Evolutionary conservation across 2,888 invertebrate genomes (phyloP).

Genomic region (Heliconius charithonia): DNA sequence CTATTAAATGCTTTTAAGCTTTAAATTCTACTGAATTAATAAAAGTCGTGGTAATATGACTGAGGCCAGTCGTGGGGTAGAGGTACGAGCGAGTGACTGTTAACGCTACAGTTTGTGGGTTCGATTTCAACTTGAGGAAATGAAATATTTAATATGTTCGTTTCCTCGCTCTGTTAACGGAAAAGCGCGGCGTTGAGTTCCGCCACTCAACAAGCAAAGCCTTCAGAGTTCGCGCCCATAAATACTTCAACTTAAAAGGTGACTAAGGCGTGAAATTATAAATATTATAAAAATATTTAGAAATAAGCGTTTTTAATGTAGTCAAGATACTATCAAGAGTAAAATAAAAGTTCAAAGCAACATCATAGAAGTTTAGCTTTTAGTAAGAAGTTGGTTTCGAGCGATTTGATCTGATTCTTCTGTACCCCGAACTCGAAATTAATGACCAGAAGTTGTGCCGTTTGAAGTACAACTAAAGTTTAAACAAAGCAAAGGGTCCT

Average conservation of each 20-base stretch:
- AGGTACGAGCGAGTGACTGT: too few species aligned
- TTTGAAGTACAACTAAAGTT: slow-evolving; percentile 56
- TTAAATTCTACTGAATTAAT: not conserved
- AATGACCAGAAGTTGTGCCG: slow-evolving; percentile 46
- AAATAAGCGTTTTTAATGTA: not conserved
- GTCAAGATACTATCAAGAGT: not conserved
- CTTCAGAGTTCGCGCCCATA: not conserved
- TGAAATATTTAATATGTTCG: too few species aligned
- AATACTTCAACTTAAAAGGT: not conserved
- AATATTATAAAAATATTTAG: not conserved
- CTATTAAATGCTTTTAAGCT: too few species aligned
- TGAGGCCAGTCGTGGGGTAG: too few species aligned
- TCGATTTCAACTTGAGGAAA: too few species aligned
- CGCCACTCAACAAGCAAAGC: too few species aligned
- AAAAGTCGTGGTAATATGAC: not conserved
- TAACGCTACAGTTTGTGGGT: too few species aligned
- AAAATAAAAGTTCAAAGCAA: slow-evolving; percentile 3
- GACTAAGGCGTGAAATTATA: not conserved
- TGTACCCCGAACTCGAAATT: slow-evolving; percentile 40
- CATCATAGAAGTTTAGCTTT: slow-evolving; percentile 5
- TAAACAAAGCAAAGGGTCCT: slow-evolving; percentile 61
- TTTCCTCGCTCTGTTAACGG: too few species aligned
- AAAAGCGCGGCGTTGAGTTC: too few species aligned
- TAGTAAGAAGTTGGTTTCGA: slow-evolving; percentile 39
- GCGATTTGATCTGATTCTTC: slow-evolving; percentile 42